Percentiles rank a stretch among this genome's conserved stretches.
Conservation (phyloP, 2,888 invertebrate genomes). For the Ornithoptera priamus region DNA sequence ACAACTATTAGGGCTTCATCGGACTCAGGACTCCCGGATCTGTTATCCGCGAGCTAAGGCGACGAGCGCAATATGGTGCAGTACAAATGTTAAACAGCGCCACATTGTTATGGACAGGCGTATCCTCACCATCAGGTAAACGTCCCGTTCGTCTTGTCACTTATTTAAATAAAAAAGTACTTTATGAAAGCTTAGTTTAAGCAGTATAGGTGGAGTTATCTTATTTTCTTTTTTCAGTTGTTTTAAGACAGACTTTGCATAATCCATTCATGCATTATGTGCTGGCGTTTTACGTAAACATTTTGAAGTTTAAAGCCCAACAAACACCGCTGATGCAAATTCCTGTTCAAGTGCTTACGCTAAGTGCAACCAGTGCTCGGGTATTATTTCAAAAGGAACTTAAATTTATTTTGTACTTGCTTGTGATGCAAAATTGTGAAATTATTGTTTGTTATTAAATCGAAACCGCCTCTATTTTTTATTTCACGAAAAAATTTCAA, state of each 20-base stretch:
- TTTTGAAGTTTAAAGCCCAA: slow-evolving; percentile 47
- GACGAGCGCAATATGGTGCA: too few relatives aligned
- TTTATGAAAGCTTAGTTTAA: background rate
- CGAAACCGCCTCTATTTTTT: background rate
- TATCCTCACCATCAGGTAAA: too few relatives aligned
- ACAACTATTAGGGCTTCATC: too few relatives aligned
- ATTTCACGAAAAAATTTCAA: too few relatives aligned
- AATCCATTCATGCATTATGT: slow-evolving; percentile 25
- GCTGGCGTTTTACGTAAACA: slow-evolving; percentile 22
- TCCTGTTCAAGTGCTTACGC: slow-evolving; percentile 39
- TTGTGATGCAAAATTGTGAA: slow-evolving; percentile 1
- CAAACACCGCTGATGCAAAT: slow-evolving; percentile 48
- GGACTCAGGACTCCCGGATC: too few relatives aligned
- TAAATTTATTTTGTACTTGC: slow-evolving; percentile 33
- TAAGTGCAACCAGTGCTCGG: slow-evolving; percentile 38
- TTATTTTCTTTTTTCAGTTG: too few relatives aligned
- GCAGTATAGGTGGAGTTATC: too few relatives aligned
- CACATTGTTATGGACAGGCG: too few relatives aligned
- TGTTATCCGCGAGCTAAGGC: too few relatives aligned
- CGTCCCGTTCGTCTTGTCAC: too few relatives aligned
- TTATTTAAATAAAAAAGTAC: too few relatives aligned
- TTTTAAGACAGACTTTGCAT: slow-evolving; percentile 9
- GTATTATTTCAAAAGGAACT: slow-evolving; percentile 38
- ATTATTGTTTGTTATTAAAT: slow-evolving; percentile 21
- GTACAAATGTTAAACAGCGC: too few relatives aligned